Conservation (phyloP, 2,113 vertebrate genomes). For the Nibea albiflora region DNA sequence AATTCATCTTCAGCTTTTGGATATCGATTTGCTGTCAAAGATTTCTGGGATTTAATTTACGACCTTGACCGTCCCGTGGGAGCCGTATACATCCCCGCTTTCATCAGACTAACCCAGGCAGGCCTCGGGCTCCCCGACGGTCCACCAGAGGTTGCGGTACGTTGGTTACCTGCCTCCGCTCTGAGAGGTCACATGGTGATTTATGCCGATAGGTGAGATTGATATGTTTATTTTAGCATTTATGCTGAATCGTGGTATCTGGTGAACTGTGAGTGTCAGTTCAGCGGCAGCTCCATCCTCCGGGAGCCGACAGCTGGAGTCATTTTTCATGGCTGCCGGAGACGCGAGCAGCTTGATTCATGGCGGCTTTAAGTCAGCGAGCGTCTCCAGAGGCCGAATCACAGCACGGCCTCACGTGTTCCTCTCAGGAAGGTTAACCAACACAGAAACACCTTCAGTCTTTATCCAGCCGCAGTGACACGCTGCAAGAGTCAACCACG, state of each 20-base stretch:
- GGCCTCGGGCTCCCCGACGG: not conserved
- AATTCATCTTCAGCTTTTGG: not conserved
- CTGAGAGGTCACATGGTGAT: constrained; percentile 7
- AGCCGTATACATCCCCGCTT: not conserved
- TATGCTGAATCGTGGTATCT: constrained; percentile 31
- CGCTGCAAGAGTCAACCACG: too few relatives aligned
- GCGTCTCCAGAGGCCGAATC: not conserved
- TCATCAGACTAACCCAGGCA: not conserved
- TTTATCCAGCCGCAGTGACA: not conserved
- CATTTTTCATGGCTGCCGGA: constrained; percentile 17
- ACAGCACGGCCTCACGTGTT: not conserved
- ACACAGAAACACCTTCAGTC: not conserved
- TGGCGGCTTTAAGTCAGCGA: constrained; percentile 7
- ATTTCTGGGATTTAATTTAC: not conserved
- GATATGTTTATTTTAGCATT: constrained; percentile 30
- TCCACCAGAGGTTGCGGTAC: not conserved
- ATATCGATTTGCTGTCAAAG: not conserved
- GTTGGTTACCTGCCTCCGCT: not conserved
- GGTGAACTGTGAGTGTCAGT: not conserved
- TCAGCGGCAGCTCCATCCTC: constrained; percentile 29
- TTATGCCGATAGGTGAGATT: constrained; percentile 5
- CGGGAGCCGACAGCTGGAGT: constrained; percentile 1
- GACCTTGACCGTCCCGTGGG: not conserved
- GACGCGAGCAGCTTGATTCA: constrained; percentile 44
- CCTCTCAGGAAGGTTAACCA: constrained; percentile 6